Evolutionary conservation across 2,113 vertebrate species (phyloP).

Genomic region (Asarcornis scutulata): DNA sequence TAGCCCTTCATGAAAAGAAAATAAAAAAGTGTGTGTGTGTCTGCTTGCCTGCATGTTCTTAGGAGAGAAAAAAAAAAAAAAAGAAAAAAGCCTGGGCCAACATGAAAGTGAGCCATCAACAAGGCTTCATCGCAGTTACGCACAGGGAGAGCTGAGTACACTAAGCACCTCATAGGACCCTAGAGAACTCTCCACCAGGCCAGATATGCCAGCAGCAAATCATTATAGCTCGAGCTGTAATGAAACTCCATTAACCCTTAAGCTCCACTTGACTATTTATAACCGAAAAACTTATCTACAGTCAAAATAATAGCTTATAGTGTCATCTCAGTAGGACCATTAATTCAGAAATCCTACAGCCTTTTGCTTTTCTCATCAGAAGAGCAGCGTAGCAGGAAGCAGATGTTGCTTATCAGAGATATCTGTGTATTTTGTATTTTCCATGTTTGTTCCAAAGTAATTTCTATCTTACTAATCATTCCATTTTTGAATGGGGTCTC

Average conservation of each 20-base stretch:
- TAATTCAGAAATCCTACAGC: conserved; percentile 20
- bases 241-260: conserved; percentile 58
- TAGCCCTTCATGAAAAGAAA: neutral
- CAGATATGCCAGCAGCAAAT: conserved; percentile 56
- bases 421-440: conserved; percentile 50
- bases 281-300: conserved; percentile 8
- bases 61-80: neutral
- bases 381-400: neutral
- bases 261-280: conserved; percentile 34
- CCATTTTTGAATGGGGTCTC: conserved; percentile 46
- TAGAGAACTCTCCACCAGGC: conserved; percentile 37
- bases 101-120: neutral
- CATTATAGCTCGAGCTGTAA: neutral
- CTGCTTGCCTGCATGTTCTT: neutral
- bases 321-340: neutral
- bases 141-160: conserved; percentile 5
- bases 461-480: conserved; percentile 50
- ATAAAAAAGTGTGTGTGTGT: neutral
- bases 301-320: neutral
- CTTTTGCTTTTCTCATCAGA: conserved; percentile 4
- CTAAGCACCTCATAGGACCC: conserved; percentile 50
- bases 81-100: neutral
- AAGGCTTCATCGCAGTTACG: neutral
- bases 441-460: conserved; percentile 39
- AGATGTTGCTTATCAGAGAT: conserved; percentile 40